Conservation (phyloP, 1,140 invertebrate species). For the Apis cerana region DNA sequence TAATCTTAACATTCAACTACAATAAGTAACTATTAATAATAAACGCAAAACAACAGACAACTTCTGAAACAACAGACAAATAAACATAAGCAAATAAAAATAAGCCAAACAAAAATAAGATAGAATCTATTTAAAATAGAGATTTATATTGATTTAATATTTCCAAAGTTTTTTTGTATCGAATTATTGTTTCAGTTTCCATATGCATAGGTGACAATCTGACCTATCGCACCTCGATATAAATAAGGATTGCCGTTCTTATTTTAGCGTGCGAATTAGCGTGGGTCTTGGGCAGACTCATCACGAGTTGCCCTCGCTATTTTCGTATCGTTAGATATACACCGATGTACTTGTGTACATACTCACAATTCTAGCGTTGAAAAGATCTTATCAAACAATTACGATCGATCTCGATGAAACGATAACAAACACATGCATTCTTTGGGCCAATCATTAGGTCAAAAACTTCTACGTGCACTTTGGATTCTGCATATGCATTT, state of each 20-base stretch:
- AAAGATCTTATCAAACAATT: conserved; percentile 33
- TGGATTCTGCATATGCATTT: too few species aligned
- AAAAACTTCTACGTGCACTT: not conserved
- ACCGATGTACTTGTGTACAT: not conserved
- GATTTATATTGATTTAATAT: not conserved
- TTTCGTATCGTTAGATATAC: conserved; percentile 55
- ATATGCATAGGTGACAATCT: conserved; percentile 50
- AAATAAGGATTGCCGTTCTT: conserved; percentile 70
- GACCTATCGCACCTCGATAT: conserved; percentile 67
- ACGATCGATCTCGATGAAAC: conserved; percentile 20
- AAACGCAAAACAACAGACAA: too few species aligned
- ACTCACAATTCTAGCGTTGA: conserved; percentile 28
- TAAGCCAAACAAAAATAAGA: too few species aligned
- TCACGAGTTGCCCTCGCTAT: conserved; percentile 64
- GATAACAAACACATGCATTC: not conserved
- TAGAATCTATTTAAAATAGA: not conserved
- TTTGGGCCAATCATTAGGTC: not conserved
- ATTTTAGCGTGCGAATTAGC: conserved; percentile 72
- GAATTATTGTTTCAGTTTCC: conserved; percentile 37
- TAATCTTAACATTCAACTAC: too few species aligned
- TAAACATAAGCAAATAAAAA: too few species aligned
- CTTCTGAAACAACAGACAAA: too few species aligned
- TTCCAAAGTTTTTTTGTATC: not conserved
- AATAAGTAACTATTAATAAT: too few species aligned
- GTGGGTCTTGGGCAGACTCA: conserved; percentile 69